A percentile compares a stretch with the other conserved stretches of the same genome.
These are phyloP conservation scores for Gibbula magus DNA, from an alignment of 2,888 invertebrate species.

Conservation along the genomic window DNA sequence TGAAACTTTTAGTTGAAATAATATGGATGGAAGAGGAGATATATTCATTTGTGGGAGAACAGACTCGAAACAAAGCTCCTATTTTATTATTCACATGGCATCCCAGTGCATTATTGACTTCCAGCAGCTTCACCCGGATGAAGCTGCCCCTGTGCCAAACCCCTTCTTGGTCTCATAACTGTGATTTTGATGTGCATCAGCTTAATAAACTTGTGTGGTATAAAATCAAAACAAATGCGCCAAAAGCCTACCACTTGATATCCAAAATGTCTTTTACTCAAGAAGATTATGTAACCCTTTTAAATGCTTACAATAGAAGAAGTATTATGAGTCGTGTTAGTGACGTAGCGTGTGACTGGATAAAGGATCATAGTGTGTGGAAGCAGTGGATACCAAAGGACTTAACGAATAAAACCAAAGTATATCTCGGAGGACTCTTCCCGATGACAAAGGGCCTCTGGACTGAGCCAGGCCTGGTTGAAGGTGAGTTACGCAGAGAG, in stretches of 20 bases:
- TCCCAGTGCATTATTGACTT: slow-evolving; percentile 78
- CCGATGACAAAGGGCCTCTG: slow-evolving; percentile 81
- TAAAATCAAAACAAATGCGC: slow-evolving; percentile 78
- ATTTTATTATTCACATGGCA: slow-evolving; percentile 82
- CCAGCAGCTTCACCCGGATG: slow-evolving; percentile 78
- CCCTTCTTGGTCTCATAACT: slow-evolving; percentile 36
- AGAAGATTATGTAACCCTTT: slow-evolving; percentile 78
- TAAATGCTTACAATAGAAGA: slow-evolving; percentile 59
- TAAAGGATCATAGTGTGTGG: slow-evolving; percentile 77
- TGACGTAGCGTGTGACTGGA: slow-evolving; percentile 83
- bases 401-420: slow-evolving; percentile 72
- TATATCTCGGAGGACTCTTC: slow-evolving; percentile 84
- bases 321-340: slow-evolving; percentile 48
- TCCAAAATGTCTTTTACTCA: slow-evolving; percentile 76
- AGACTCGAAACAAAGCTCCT: slow-evolving; percentile 73
- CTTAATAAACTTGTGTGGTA: slow-evolving; percentile 82
- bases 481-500: slow-evolving; percentile 71
- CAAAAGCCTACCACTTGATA: slow-evolving; percentile 72
- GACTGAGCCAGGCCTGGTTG: slow-evolving; percentile 80
- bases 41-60: slow-evolving; percentile 67
- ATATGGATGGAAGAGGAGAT: slow-evolving; percentile 83
- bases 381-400: slow-evolving; percentile 74
- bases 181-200: slow-evolving; percentile 83
- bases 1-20: slow-evolving; percentile 81
- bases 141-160: slow-evolving; percentile 80